Evolutionary conservation across 1,140 invertebrate species (phyloP).

Genomic region (Atta texana): DNA sequence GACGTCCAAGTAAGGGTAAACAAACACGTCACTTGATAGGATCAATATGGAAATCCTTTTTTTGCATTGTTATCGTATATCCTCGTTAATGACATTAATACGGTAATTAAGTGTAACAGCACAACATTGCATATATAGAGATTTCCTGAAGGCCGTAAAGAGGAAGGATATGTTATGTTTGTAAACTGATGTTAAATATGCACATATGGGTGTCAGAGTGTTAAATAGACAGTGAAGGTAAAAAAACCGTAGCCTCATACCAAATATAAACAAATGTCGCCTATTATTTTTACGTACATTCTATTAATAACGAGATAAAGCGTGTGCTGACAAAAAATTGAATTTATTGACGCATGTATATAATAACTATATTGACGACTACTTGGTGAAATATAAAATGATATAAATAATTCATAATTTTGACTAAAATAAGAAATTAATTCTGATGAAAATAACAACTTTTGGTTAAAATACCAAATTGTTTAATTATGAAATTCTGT

Average conservation of each 20-base stretch:
- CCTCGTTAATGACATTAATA: not conserved
- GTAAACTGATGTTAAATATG: constrained; percentile 30
- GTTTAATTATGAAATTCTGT: too few relatives aligned
- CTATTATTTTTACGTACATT: constrained; percentile 45
- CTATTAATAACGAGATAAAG: constrained; percentile 7
- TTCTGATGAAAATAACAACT: too few relatives aligned
- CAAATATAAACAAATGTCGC: constrained; percentile 42
- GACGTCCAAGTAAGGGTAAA: not conserved
- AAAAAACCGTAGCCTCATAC: not conserved
- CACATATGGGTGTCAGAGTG: not conserved
- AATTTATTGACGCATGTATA: too few relatives aligned
- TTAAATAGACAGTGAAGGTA: constrained; percentile 41
- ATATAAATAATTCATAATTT: too few relatives aligned
- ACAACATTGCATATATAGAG: not conserved
- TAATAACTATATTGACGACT: too few relatives aligned
- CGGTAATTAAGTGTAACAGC: not conserved
- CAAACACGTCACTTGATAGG: not conserved
- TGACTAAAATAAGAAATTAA: too few relatives aligned
- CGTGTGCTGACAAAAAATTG: too few relatives aligned
- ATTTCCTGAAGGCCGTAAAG: constrained; percentile 24
- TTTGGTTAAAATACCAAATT: too few relatives aligned
- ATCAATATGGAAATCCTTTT: constrained; percentile 17
- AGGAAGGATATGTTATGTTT: constrained; percentile 7
- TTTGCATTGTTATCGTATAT: not conserved
- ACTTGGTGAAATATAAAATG: too few relatives aligned